Evolutionary conservation across 2,888 invertebrate species (phyloP).

Genomic region (Andrena minutula): DNA sequence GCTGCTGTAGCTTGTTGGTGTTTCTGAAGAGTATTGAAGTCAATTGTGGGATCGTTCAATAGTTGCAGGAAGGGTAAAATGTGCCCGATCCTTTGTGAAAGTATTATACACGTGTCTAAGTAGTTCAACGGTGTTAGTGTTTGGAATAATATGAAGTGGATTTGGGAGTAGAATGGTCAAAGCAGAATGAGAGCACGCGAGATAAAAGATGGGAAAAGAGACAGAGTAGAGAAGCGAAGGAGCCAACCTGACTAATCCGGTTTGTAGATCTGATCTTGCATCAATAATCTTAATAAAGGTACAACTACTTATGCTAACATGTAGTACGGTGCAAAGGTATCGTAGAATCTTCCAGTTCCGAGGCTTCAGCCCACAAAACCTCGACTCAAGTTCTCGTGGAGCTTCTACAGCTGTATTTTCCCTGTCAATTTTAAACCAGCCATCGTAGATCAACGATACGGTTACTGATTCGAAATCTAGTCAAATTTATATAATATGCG

Average conservation of each 20-base stretch:
- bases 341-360: slow-evolving; percentile 49
- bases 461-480: slow-evolving; percentile 33
- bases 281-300: slow-evolving; percentile 83
- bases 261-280: slow-evolving; percentile 79
- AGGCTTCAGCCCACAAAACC: slow-evolving; percentile 69
- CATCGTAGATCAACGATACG: slow-evolving; percentile 4
- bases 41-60: not conserved
- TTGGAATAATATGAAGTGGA: slow-evolving; percentile 44
- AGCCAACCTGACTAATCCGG: slow-evolving; percentile 77
- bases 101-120: slow-evolving; percentile 31
- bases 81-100: slow-evolving; percentile 31
- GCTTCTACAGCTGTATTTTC: slow-evolving; percentile 68
- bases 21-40: not conserved
- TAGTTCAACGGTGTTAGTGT: slow-evolving; percentile 35
- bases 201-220: slow-evolving; percentile 54
- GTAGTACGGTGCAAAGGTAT: slow-evolving; percentile 66
- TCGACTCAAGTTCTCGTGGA: slow-evolving; percentile 77
- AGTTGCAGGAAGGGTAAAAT: slow-evolving; percentile 13
- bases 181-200: slow-evolving; percentile 49
- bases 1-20: no score
- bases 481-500: slow-evolving; percentile 11
- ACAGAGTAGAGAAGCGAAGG: slow-evolving; percentile 60
- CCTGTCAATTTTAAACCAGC: slow-evolving; percentile 13
- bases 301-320: slow-evolving; percentile 75
- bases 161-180: slow-evolving; percentile 50